Evolutionary conservation across 2,113 vertebrate genomes (phyloP), one percentile per base, ranked within the genome.

Genomic region (Perca schrenkii): DNA sequence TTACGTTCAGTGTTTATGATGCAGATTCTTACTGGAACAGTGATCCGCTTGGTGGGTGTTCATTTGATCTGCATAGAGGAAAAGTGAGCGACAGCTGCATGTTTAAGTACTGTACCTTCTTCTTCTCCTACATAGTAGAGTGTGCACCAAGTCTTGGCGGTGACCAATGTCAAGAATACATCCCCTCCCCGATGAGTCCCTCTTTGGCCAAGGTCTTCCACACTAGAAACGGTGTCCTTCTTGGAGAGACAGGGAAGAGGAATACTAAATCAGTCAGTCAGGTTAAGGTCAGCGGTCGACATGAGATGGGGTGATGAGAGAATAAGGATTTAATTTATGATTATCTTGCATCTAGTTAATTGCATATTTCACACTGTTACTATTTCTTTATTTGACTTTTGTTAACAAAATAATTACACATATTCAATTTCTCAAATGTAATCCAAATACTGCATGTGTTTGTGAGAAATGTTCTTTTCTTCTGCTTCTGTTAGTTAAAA

Each of bases 1-100:
- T 97, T 3, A 83, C 0, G 8, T 88, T 97, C 4, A 31, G 50
- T 22, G 93, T 96, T 28, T 96, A 94, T 91, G 96, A 97, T 12
- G 69, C 46, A 4, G 96, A 97, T 54, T 0, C 0, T 0, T 75
- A 22, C 31, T 94, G 91, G 79, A 68, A 94, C 1, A 95, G 91
- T 1, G 93, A 96, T 34, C 86, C 77, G 0, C 92, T 96, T 0
- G 96, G 95, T 0, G 0, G 47, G 0, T 97, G 96, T 71, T 87
- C 92, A 10, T 2, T 16, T 17, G 0, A 40, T 0, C 69, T 92
- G 0, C 60, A 0, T 3, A 62, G 57, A 0, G 96, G 94, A 12
- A 14, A 0, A 0, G 74, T 86, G 0, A 0, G 0, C 0, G 31
- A 80, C 3, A 8, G 0, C 0, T 97, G 96, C 63, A 2, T 19